phyloP scores from a whole-genome alignment of 2,888 invertebrate species.

The Erebia epiphron region DNA sequence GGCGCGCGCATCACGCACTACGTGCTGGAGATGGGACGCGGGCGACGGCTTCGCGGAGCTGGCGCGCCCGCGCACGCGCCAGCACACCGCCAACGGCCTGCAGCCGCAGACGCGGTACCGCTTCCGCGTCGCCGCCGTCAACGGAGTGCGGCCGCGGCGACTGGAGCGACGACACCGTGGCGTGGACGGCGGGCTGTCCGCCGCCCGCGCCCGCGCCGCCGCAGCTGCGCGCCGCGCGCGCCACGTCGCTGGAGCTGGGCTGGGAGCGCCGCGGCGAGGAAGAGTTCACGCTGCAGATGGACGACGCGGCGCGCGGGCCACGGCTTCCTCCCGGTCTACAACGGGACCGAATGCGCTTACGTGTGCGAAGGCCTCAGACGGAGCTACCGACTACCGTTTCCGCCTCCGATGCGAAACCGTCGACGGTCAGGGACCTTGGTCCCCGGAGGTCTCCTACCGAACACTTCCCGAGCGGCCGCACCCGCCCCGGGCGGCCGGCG shows the following conservation, averaged over 20 bases:
- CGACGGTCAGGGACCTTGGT: constrained; percentile 93
- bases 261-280: constrained; percentile 92
- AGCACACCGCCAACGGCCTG: constrained; percentile 89
- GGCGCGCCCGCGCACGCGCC: constrained; percentile 88
- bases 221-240: constrained; percentile 84
- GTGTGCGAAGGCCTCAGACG: constrained; percentile 86
- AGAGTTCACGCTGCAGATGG: constrained; percentile 92
- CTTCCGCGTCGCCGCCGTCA: constrained; percentile 92
- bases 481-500: constrained; percentile 89
- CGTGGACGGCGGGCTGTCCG: constrained; percentile 90
- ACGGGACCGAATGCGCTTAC: constrained; percentile 88
- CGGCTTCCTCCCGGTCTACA: constrained; percentile 91
- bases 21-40: constrained; percentile 89
- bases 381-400: constrained; percentile 92
- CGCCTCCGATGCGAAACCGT: constrained; percentile 91
- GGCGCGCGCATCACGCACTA: constrained; percentile 91
- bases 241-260: constrained; percentile 85
- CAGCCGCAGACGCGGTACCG: constrained; percentile 91
- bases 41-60: constrained; percentile 89
- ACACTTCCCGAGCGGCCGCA: constrained; percentile 92
- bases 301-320: constrained; percentile 87
- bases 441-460: constrained; percentile 88
- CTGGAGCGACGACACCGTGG: constrained; percentile 87
- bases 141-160: constrained; percentile 90
- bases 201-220: constrained; percentile 92